Conservation (phyloP, 2,888 invertebrate genomes). For the Aphrophora alni region DNA sequence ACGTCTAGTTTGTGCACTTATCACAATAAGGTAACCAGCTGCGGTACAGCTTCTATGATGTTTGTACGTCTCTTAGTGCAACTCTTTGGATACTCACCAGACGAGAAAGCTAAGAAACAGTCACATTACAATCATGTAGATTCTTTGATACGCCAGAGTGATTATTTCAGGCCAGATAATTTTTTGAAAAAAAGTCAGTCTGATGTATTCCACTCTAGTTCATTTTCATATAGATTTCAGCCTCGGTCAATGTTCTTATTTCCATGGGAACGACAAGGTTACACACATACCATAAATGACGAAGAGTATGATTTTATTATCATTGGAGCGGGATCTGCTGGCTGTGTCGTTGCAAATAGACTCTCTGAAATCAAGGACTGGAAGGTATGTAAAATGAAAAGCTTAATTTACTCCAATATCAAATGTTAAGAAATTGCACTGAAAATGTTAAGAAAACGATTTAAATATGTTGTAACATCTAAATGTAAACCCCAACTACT, state of each 20-base stretch:
- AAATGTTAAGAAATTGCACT: neutral
- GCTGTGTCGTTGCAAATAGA: constrained; percentile 60
- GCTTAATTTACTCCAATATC: too few species aligned
- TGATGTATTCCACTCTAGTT: neutral
- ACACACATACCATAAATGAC: constrained; percentile 32
- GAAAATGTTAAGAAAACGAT: neutral
- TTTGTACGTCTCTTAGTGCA: constrained; percentile 50
- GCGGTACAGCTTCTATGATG: constrained; percentile 48
- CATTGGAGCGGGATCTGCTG: constrained; percentile 62
- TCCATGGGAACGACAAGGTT: neutral
- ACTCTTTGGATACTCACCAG: constrained; percentile 47
- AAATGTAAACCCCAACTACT: too few species aligned
- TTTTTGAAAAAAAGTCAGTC: neutral
- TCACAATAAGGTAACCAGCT: constrained; percentile 43
- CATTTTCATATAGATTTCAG: neutral
- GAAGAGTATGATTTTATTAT: constrained; percentile 58
- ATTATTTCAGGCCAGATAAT: neutral
- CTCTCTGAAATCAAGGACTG: constrained; percentile 57
- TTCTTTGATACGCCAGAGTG: neutral
- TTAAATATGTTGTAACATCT: neutral
- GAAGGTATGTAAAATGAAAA: constrained; percentile 55
- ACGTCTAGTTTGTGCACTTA: constrained; percentile 36
- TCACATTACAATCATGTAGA: neutral
- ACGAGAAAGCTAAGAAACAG: constrained; percentile 27
- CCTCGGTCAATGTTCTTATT: neutral